Percentiles rank a stretch among this genome's conserved stretches.
phyloP scores from a whole-genome alignment of 53 echinoderm and acorn worm species.

The Glandiceps talaboti region DNA sequence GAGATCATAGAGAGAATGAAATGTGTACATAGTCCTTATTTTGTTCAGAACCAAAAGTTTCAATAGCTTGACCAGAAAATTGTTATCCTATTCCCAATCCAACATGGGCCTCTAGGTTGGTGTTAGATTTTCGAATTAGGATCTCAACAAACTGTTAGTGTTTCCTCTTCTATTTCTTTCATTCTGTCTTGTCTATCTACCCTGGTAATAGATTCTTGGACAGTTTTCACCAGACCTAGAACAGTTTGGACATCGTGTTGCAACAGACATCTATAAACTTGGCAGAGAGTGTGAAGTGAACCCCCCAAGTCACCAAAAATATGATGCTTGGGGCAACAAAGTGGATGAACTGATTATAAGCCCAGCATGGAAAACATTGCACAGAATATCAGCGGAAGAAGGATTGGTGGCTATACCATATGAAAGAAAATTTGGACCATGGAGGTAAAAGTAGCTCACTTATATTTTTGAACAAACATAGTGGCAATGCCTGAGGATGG shows the following conservation, averaged over 20 bases:
- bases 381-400: conserved; percentile 70
- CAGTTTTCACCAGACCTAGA: conserved; percentile 54
- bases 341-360: conserved; percentile 61
- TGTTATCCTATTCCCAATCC: no score
- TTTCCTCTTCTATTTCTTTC: no score
- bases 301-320: conserved; percentile 47
- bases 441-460: no score
- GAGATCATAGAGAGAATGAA: no score
- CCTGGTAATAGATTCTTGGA: conserved; percentile 27
- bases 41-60: no score
- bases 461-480: no score
- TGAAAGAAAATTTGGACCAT: conserved; percentile 67
- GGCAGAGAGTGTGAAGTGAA: conserved; percentile 70
- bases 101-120: no score
- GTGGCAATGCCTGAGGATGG: no score
- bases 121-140: no score
- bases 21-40: no score
- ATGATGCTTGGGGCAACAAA: conserved; percentile 92
- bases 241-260: conserved; percentile 53
- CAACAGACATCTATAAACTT: conserved; percentile 43
- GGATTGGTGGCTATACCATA: conserved; percentile 86
- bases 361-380: conserved; percentile 81
- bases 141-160: no score
- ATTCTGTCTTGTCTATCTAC: background rate
- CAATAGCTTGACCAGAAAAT: no score